Base-by-base conservation (phyloP, 2,888 invertebrate species). In the Antitype chi region DNA sequence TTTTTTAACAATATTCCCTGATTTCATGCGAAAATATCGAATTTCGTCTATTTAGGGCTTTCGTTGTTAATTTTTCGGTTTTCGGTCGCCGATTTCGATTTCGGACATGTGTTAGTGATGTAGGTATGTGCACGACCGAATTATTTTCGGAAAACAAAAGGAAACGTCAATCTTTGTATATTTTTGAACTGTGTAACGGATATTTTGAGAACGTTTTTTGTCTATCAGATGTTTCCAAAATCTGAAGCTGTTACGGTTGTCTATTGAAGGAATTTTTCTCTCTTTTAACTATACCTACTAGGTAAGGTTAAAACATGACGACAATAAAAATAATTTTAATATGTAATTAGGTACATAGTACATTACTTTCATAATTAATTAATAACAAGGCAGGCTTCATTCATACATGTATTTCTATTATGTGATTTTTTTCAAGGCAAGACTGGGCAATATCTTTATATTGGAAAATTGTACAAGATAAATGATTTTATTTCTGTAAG, bases 21-120 rank as follows among this genome's bases (percentile, higher is more conserved):
- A 94, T 94, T 95, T 93, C 89, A 91, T 92, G 94, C 95, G 93
- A 94, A 96, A 96, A 96, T 96, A 96, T 96, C 96, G 92, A 82
- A 89, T 96, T 96, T 94, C 96, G 89, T 88, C 87, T 86, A 91
- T 91, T 91, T 80, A 62, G 71, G 76, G 78, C 75, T 70, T 77
- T 38, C 59, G 70, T 84, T 86, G 88, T 85, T 86, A 86, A 88
- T 85, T 89, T 88, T 88, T 87, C 87, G 81, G 90, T 93, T 93
- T 93, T 93, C 92, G 93, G 93, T 89, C 90, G 91, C 89, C 87
- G 90, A 90, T 90, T 93, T 89, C 88, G 86, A 92, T 94, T 93
- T 90, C 88, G 89, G 90, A 93, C 96, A 96, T 94, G 93, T 96
- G 96, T 91, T 94, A 84, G 86, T 95, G 93, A 94, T 93, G 89